phyloP scores from a whole-genome alignment of 2,113 vertebrate species.

The Parus major region DNA sequence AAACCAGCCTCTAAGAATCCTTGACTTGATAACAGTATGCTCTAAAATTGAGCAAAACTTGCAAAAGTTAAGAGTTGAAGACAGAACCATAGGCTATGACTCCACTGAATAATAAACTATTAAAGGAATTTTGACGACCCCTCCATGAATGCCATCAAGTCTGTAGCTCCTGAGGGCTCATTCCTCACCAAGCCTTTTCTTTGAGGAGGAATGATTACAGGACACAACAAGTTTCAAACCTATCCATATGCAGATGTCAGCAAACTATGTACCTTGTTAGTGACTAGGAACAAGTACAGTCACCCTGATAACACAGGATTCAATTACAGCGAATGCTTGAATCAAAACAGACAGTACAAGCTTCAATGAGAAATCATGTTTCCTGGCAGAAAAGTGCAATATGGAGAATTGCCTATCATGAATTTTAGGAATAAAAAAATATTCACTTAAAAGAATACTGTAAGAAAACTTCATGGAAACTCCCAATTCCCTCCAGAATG shows the following conservation, averaged over 20 bases:
- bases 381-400: not conserved
- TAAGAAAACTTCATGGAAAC: not conserved
- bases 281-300: not conserved
- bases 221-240: slow-evolving; percentile 6
- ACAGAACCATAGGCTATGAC: not conserved
- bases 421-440: not conserved
- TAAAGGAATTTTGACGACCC: not conserved
- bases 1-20: not conserved
- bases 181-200: not conserved
- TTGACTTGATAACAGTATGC: not conserved
- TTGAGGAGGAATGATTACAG: slow-evolving; percentile 2
- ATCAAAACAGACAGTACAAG: not conserved
- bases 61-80: not conserved
- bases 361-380: not conserved
- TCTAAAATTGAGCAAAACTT: not conserved
- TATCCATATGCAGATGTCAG: slow-evolving; percentile 8
- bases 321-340: not conserved
- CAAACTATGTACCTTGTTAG: not conserved
- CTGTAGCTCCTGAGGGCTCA: slow-evolving; percentile 13
- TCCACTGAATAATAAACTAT: not conserved
- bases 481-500: not conserved
- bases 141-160: not conserved
- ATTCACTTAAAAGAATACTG: not conserved
- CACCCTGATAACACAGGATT: not conserved
- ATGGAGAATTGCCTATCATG: not conserved